These are phyloP conservation scores for Hirudinaria manillensis DNA, from an alignment of 2,888 invertebrate genomes.

Conservation along the genomic window DNA sequence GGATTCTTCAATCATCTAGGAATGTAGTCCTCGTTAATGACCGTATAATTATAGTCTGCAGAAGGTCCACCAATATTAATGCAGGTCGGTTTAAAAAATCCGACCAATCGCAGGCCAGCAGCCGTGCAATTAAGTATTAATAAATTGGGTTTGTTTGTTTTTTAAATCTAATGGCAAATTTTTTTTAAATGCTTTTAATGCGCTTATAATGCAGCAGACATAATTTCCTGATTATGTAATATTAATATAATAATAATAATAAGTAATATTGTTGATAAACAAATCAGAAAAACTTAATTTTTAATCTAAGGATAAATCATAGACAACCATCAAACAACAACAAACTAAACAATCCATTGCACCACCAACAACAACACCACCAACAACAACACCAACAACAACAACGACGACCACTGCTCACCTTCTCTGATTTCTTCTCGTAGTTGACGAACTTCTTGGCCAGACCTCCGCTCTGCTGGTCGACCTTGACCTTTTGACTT, in stretches of 20 bases:
- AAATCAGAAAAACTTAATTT: background rate
- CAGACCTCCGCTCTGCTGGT: constrained; percentile 52
- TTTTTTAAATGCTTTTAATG: too few species aligned
- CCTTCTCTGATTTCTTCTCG: constrained; percentile 85
- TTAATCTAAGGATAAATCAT: background rate
- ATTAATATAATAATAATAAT: constrained; percentile 2
- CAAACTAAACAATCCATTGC: background rate
- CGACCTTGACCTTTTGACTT: constrained; percentile 69
- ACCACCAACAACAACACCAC: background rate
- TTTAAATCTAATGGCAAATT: too few species aligned
- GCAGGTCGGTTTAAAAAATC: too few species aligned
- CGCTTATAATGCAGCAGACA: too few species aligned
- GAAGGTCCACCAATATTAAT: too few species aligned
- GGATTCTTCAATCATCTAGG: too few species aligned
- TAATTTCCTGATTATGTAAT: too few species aligned
- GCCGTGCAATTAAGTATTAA: too few species aligned
- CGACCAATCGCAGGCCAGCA: too few species aligned
- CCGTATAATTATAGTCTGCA: too few species aligned
- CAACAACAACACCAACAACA: background rate
- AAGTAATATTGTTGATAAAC: background rate
- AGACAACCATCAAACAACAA: background rate
- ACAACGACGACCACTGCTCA: constrained; percentile 47
- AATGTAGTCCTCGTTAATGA: too few species aligned
- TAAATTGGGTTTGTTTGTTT: too few species aligned
- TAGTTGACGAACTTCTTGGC: constrained; percentile 70